These are phyloP conservation scores for Stichodactyla mertensii DNA, from an alignment of 64 coral and sea anemone species.

Conservation along the genomic window DNA sequence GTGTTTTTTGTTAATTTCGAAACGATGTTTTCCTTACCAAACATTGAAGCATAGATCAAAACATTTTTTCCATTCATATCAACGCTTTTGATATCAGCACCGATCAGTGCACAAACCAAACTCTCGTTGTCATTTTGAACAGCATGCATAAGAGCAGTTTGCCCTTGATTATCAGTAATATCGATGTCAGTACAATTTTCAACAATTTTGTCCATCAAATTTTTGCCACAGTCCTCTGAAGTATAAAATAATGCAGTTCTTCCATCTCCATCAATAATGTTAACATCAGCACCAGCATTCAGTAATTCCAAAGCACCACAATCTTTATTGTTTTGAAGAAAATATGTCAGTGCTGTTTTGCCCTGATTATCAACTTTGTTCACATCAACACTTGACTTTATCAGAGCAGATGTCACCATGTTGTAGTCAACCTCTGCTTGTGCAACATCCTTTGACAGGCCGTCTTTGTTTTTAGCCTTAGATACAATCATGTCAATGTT, in stretches of 20 bases:
- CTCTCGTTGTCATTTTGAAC: background rate
- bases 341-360: constrained; percentile 2
- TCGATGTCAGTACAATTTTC: background rate
- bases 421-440: background rate
- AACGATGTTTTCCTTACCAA: background rate
- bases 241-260: background rate
- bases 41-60: background rate
- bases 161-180: background rate
- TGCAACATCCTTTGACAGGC: background rate
- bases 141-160: background rate
- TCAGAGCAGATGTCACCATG: background rate
- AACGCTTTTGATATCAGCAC: background rate
- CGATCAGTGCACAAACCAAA: background rate
- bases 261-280: background rate
- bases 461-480: background rate
- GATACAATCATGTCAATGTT: background rate
- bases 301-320: background rate
- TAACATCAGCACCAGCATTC: background rate
- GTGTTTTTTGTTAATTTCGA: background rate
- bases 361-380: background rate
- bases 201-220: background rate
- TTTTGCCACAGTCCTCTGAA: background rate
- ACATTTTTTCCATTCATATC: background rate
- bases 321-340: background rate
- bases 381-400: background rate